Evolutionary conservation across 2,113 vertebrate species (phyloP), one percentile per base, ranked within the genome.

Genomic region (Arothron firmamentum): DNA sequence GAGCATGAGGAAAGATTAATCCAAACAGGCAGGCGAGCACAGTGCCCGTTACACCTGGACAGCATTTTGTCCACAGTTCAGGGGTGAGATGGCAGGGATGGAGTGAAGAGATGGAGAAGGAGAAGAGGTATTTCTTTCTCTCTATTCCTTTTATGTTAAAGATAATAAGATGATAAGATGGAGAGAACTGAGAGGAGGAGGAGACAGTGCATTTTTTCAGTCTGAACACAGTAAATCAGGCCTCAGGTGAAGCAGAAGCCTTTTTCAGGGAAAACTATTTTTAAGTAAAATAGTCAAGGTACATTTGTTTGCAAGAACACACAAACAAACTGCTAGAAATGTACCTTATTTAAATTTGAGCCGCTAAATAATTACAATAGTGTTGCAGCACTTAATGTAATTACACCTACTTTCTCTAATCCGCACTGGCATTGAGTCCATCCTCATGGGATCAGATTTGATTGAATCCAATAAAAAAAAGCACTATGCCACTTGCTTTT

Each of bases 381-480:
- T 63, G 34, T 13, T 58, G 57, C 51, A 72, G 62, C 71, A 60
- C 71, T 82, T 81, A 68, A 65, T 59, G 59, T 76, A 75, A 80
- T 83, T 84, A 75, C 69, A 74, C 42, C 54, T 76, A 58, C 82
- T 74, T 76, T 54, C 47, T 67, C 81, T 78, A 65, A 48, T 52
- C 23, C 17, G 12, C 43, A 47, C 23, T 65, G 61, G 58, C 60
- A 19, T 47, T 60, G 34, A 74, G 66, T 15, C 53, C 19, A 21
- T 75, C 61, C 69, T 67, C 28, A 31, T 49, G n/a, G 68, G 64
- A 62, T 67, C 25, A 56, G 11, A 75, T 66, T 38, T 56, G 48
- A 59, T 64, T 4, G 23, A 70, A 58, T 63, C 58, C 63, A 63
- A 56, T 61, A 67, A 31, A 60, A 70, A 76, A 54, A n/a, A 54